Conservation (phyloP, 1,140 invertebrate species). For the Penaeus vannamei region DNA sequence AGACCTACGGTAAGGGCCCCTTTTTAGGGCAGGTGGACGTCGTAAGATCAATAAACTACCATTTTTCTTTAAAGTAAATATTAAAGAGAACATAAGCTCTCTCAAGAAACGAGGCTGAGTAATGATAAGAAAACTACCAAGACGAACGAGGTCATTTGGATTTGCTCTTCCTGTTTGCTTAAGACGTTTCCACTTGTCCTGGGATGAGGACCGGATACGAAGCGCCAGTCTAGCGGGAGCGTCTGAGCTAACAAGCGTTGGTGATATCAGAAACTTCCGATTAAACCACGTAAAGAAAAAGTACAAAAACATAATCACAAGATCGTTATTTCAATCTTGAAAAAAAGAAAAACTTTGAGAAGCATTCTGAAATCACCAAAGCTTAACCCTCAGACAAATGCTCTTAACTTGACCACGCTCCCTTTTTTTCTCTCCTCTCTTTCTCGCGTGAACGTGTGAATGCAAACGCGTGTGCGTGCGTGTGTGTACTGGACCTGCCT, state of each 20-base stretch:
- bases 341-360: background rate
- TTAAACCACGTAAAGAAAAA: background rate
- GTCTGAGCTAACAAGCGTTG: slow-evolving; percentile 51
- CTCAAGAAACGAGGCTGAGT: too few relatives aligned
- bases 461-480: background rate
- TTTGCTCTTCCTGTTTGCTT: too few relatives aligned
- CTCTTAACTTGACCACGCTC: slow-evolving; percentile 53
- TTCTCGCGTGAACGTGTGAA: slow-evolving; percentile 19
- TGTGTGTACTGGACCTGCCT: too few relatives aligned
- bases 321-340: too few relatives aligned
- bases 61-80: too few relatives aligned
- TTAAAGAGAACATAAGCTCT: too few relatives aligned
- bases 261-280: background rate
- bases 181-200: too few relatives aligned
- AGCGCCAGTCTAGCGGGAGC: slow-evolving; percentile 50
- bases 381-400: slow-evolving; percentile 16
- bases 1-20: slow-evolving; percentile 55
- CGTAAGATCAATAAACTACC: too few relatives aligned
- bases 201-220: background rate
- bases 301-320: too few relatives aligned
- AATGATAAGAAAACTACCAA: too few relatives aligned
- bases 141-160: too few relatives aligned
- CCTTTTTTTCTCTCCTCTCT: slow-evolving; percentile 60
- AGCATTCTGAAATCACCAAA: background rate
- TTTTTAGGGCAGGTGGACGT: background rate